Evolutionary conservation across 2,888 invertebrate genomes (phyloP).

Genomic region (Epinotia nisella): DNA sequence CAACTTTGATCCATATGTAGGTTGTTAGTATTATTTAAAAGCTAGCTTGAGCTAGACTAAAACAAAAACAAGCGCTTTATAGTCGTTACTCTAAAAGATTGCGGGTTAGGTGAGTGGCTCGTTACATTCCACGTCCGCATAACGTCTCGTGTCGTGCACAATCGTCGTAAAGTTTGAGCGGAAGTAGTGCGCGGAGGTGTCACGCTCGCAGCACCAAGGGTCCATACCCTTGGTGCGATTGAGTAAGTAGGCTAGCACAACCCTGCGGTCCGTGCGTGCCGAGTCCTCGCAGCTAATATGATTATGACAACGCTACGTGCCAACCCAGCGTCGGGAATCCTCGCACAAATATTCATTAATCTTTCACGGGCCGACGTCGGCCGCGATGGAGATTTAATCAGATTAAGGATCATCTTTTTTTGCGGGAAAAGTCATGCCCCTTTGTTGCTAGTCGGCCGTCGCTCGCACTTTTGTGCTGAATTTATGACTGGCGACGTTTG

Average conservation of each 20-base stretch:
- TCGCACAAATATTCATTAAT: constrained; percentile 85
- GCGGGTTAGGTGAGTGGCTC: constrained; percentile 39
- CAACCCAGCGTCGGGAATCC: constrained; percentile 81
- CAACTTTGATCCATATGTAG: too few species aligned
- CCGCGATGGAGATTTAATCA: constrained; percentile 85
- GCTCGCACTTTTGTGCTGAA: constrained; percentile 81
- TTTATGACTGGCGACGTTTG: constrained; percentile 80
- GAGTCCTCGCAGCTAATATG: constrained; percentile 80
- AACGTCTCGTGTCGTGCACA: constrained; percentile 49
- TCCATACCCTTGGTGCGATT: constrained; percentile 50
- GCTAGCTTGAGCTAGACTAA: neutral
- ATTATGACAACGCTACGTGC: constrained; percentile 85
- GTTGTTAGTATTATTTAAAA: too few species aligned
- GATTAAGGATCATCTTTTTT: constrained; percentile 85
- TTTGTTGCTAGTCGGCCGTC: constrained; percentile 81
- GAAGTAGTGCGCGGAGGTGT: constrained; percentile 53
- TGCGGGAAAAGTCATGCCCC: constrained; percentile 83
- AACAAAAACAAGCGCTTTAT: constrained; percentile 24
- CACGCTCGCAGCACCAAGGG: constrained; percentile 52
- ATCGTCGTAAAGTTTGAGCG: constrained; percentile 60
- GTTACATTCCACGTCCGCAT: constrained; percentile 36
- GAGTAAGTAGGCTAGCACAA: constrained; percentile 54
- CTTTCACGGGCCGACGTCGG: constrained; percentile 85
- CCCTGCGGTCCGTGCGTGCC: constrained; percentile 70
- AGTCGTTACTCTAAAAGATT: constrained; percentile 41